Base-by-base conservation (phyloP, 2,113 vertebrate species). In the Mustela nigripes region DNA sequence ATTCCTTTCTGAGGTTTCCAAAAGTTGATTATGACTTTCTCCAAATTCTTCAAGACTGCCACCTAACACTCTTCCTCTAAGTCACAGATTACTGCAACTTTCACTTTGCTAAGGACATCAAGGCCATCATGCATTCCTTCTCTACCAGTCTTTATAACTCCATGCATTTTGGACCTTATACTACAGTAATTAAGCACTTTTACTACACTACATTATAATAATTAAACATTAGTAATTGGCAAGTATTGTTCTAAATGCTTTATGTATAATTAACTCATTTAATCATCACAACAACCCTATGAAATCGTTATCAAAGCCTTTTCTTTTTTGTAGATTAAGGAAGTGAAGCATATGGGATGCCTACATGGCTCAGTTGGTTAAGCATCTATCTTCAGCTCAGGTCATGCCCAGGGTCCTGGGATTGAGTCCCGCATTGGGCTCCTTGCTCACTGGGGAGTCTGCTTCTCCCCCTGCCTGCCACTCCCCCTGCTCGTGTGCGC, bases 231-330 rank as follows among this genome's bases (percentile, higher is more conserved):
- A 65, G 76, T 48, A 48, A 83, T 73, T 78, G 24, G 7, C n/a
- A 78, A 86, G n/a, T 65, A 53, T 86, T 78, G 16, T 63, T 93
- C n/a, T 93, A 93, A 71, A 39, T 65, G 45, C 12, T 65, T 93
- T 62, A 62, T 62, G 56, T 63, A 42, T 48, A 84, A 74, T 62
- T 62, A 62, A 93, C 22, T 71, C 78, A 82, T 53, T 91, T 65
- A 53, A 56, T 42, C 22, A 22, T 83, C 26, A 81, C 4, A 91
- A 48, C 45, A 91, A 92, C 65, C 21, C 50, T 19, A 78, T 42
- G 19, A 80, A 92, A 82, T 18, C 60, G 11, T 65, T 69, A 42
- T 42, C 39, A 81, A 45, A 91, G 33, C 3, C 2, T 58, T 73
- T 88, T 73, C 63, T 45, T 65, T 48, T 33, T 33, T 67, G 24